Evolutionary conservation across 2,113 vertebrate genomes (phyloP).

Genomic region (Recurvirostra avosetta): DNA sequence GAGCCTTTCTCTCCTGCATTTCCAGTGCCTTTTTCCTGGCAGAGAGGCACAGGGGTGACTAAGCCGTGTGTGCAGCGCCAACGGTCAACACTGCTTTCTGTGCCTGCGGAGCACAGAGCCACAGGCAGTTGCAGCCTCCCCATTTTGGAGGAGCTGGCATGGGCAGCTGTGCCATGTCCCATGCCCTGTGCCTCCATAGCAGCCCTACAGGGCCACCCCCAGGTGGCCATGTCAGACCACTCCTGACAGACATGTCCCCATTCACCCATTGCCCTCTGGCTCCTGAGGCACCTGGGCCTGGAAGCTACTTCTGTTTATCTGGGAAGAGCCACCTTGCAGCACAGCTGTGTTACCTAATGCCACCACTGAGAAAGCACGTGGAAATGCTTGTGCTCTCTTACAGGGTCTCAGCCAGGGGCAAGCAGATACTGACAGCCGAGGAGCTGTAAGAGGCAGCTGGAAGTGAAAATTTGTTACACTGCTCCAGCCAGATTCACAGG

Average conservation of each 20-base stretch:
- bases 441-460: background rate
- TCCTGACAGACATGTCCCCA: too few relatives aligned
- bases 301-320: background rate
- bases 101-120: background rate
- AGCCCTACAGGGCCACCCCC: background rate
- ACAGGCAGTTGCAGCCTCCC: background rate
- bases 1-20: background rate
- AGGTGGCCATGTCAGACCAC: background rate
- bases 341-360: accelerated
- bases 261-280: background rate
- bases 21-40: background rate
- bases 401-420: accelerated
- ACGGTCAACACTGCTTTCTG: background rate
- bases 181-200: background rate
- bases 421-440: background rate
- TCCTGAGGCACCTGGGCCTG: background rate
- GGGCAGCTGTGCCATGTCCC: background rate
- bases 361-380: accelerated
- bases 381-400: background rate
- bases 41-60: background rate
- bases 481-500: background rate
- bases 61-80: accelerated
- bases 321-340: background rate
- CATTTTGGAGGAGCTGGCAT: background rate
- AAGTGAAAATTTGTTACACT: background rate